Base-by-base conservation (phyloP, 2,888 invertebrate species). In the Eupeodes latifasciatus region DNA sequence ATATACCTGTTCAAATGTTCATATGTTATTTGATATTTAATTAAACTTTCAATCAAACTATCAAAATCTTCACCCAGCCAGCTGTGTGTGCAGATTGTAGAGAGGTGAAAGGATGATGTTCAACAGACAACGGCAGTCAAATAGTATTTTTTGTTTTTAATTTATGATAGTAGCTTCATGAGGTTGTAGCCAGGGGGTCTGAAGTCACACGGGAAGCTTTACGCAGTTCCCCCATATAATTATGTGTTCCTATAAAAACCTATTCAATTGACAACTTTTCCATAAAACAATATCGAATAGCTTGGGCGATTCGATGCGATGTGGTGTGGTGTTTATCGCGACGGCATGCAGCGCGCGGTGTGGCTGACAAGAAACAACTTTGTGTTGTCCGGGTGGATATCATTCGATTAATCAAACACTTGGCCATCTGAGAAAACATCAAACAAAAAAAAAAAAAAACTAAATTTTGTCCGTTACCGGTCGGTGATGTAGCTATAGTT, bases 101-200 rank as follows among this genome's bases (percentile, higher is more conserved):
- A 66, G 71, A 87, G 87, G 83, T 87, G 84, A 87, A 87, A 87
- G 87, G 87, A 84, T 87, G 84, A 87, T 83, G 87, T 77, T 77
- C 80, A 84, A 71, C 80, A 81, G 83, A 87, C 86, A 79, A 79
- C 76, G 69, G 53, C 75, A 36, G 53, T 47, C 57, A 83, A 71
- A 72, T 81, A 85, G 34, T 87, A 3, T 27, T 27, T 27, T 3
- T 27, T 27, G 2, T 84, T 55, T 53, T 49, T 87, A 83, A 87
- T 87, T 87, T 87, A 87, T 84, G 61, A 81, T 77, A 67, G 47
- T 14, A 44, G 10, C 59, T 19, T 19, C 49, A 64, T 47, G 40
- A 27, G 27, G 16, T 27, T 34, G 55, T 74, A n/a, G 67, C 10
- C 51, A 10, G n/a, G 34, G 19, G 19, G 44, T 19, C 59, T 34